Conservation (phyloP, 1,140 invertebrate genomes). For the Drosophila fuyamai region DNA sequence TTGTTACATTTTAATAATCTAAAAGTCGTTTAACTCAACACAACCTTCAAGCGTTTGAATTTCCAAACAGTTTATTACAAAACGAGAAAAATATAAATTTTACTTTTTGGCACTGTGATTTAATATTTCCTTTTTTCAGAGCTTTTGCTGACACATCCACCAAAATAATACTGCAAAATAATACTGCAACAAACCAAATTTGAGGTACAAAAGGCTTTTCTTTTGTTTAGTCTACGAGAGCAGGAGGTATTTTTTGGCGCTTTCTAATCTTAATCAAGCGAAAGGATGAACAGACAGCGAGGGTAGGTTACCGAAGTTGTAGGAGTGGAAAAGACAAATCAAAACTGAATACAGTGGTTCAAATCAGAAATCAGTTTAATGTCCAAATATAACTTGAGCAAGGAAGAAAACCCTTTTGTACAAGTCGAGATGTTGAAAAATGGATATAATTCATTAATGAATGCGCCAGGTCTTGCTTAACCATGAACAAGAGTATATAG, state of each 20-base stretch:
- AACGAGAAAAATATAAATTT: constrained; percentile 64
- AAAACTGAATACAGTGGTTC: neutral
- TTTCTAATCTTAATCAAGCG: constrained; percentile 35
- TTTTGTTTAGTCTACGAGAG: constrained; percentile 46
- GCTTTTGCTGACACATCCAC: constrained; percentile 46
- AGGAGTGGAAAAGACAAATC: neutral
- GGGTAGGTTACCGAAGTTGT: neutral
- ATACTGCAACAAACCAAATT: constrained; percentile 41
- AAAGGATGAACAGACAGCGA: constrained; percentile 26
- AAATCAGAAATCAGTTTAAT: neutral
- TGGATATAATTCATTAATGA: too few species aligned
- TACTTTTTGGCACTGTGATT: constrained; percentile 35
- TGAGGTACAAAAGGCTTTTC: constrained; percentile 33
- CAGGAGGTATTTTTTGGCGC: constrained; percentile 14
- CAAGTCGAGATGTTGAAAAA: neutral
- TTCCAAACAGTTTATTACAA: constrained; percentile 37
- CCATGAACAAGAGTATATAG: too few species aligned
- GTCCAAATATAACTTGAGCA: too few species aligned
- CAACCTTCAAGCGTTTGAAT: constrained; percentile 48
- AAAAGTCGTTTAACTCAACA: constrained; percentile 65
- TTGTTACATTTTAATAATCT: constrained; percentile 78
- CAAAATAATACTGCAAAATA: constrained; percentile 22
- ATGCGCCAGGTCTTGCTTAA: too few species aligned
- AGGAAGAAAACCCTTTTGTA: too few species aligned
- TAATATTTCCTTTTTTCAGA: constrained; percentile 10